phyloP scores from a whole-genome alignment of 35 echinoderm and acorn worm genomes.

The Eucidaris tribuloides region DNA sequence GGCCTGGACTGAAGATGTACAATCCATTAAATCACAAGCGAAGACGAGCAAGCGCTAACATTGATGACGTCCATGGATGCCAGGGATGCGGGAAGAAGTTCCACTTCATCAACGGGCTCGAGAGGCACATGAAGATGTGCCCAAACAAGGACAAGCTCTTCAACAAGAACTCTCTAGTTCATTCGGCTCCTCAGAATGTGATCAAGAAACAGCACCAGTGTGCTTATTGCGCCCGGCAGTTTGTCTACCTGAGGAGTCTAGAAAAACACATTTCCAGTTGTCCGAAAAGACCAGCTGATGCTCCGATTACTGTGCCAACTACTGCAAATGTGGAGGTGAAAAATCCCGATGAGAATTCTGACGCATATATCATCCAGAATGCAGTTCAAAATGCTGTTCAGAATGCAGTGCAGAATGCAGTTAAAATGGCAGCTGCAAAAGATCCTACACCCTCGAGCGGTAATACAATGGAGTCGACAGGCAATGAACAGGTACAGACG shows the following conservation, averaged over 20 bases:
- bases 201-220: slow-evolving; percentile 84
- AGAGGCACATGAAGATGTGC: slow-evolving; percentile 95
- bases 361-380: background rate
- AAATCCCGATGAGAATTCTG: background rate
- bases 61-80: slow-evolving; percentile 78
- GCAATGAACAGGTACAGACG: too few relatives aligned
- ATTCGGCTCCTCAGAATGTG: slow-evolving; percentile 26
- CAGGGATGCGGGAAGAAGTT: slow-evolving; percentile 85
- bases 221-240: slow-evolving; percentile 83
- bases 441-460: too few relatives aligned
- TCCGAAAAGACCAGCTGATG: slow-evolving; percentile 20
- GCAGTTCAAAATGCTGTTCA: background rate
- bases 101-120: slow-evolving; percentile 78
- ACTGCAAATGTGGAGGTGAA: background rate
- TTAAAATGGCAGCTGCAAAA: too few relatives aligned
- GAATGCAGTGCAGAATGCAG: background rate
- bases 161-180: slow-evolving; percentile 28
- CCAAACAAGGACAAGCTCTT: slow-evolving; percentile 78
- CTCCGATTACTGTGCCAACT: slow-evolving; percentile 26
- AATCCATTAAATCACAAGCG: slow-evolving; percentile 77
- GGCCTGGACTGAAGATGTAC: slow-evolving; percentile 70
- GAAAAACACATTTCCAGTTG: slow-evolving; percentile 84
- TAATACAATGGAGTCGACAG: too few relatives aligned
- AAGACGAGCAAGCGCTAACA: slow-evolving; percentile 39
- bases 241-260: slow-evolving; percentile 85